Conservation (phyloP, 2,113 vertebrate species). For the Seriola dumerili region DNA sequence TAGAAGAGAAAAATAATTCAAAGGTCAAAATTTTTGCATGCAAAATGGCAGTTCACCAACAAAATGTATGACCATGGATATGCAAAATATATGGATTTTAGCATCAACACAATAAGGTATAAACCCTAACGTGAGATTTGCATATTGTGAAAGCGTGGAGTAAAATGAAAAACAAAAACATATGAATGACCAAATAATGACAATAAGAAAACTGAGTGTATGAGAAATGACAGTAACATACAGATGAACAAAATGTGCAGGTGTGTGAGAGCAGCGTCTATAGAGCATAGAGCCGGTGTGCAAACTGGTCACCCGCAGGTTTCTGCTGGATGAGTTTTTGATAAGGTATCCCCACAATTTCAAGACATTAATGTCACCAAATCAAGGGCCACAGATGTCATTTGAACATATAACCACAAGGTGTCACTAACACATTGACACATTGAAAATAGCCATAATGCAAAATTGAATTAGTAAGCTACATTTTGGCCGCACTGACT, state of each 20-base stretch:
- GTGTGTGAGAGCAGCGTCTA: background rate
- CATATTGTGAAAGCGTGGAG: too few relatives aligned
- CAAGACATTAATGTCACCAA: background rate
- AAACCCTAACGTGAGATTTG: too few relatives aligned
- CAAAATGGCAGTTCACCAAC: background rate
- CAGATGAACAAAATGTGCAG: too few relatives aligned
- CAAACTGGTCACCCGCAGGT: background rate
- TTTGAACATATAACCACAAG: constrained; percentile 44
- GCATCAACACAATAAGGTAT: too few relatives aligned
- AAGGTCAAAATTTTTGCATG: background rate
- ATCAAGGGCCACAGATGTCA: background rate
- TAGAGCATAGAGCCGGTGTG: background rate
- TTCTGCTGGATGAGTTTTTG: background rate
- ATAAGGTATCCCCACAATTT: background rate
- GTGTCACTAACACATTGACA: constrained; percentile 19
- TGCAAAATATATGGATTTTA: too few relatives aligned
- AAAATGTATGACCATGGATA: too few relatives aligned
- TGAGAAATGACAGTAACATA: background rate
- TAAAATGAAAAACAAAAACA: background rate
- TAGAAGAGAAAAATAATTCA: background rate
- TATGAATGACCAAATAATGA: background rate
- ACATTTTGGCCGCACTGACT: background rate
- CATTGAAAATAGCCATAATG: too few relatives aligned
- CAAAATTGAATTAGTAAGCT: too few relatives aligned
- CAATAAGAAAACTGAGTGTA: background rate